Base-by-base conservation (phyloP, 2,888 invertebrate genomes). In the Dinocampus coccinellae region DNA sequence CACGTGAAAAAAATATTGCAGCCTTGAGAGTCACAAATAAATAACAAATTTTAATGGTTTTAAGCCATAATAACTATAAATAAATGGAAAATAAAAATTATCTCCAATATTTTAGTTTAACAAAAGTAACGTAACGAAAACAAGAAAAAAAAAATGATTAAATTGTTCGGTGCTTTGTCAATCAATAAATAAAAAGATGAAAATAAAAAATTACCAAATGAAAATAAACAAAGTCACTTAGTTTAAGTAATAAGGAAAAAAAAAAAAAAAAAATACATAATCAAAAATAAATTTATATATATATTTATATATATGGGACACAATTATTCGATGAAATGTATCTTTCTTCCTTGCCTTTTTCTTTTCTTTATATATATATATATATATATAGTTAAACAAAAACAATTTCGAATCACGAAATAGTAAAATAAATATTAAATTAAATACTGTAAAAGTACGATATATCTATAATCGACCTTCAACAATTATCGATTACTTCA, bases 401-500 rank as follows among this genome's bases (percentile, higher is more conserved):
- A 47, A n/a, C 16, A 16, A 20, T n/a, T 47, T 47, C 16, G 47
- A 47, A 47, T 47, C 16, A 39, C n/a, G 3, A 39, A 39, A 36
- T 36, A 7, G 9, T 9, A 1, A 11, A 39, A 39, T 39, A n/a
- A 39, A 39, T 39, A 39, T 4, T 1, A 11, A n/a, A 39, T 39
- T 6, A 2, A 39, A 53, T 24, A 9, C 11, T 22, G 6, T 53
- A n/a, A 16, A 47, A 47, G 20, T 4, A 47, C 6, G 3, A 7
- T 47, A 47, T n/a, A 9, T 52, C 34, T 26, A 55, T 9, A 60
- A 22, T 55, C 16, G 16, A 53, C 62, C 53, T 55, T 26, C 2
- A 58, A 62, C 22, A 69, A 78, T 73, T 80, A 84, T 83, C 79
- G 83, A 84, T 81, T 83, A 76, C 76, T 79, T 77, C 75, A 77